Percentiles rank a stretch among this genome's conserved stretches.
phyloP scores from a whole-genome alignment of 2,797 vertebrate species.

The Emydoidea blandingii region DNA sequence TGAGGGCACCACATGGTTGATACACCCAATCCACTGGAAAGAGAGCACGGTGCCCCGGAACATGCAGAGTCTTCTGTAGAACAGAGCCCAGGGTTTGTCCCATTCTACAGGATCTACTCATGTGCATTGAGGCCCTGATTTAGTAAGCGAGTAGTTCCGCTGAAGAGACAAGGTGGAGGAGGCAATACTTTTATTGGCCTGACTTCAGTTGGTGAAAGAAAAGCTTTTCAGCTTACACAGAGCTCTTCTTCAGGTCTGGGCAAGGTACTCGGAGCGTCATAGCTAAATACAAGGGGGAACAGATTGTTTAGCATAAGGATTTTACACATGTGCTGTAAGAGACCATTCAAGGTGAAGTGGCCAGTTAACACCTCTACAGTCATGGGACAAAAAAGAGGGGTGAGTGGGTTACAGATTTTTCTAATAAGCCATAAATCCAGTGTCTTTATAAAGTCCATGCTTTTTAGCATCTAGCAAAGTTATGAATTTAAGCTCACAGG shows the following conservation, averaged over 20 bases:
- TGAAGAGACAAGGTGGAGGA: neutral
- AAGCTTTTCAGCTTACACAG: neutral
- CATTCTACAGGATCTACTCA: conserved; percentile 38
- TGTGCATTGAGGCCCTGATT: conserved; percentile 17
- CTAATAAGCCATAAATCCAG: neutral
- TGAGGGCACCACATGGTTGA: neutral
- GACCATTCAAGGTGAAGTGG: neutral
- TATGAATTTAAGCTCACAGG: too few species aligned
- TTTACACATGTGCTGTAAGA: neutral
- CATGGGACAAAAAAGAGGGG: neutral
- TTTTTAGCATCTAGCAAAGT: neutral
- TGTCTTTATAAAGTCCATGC: neutral
- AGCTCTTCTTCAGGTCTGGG: neutral
- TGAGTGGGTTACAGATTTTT: neutral
- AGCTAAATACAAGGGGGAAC: neutral
- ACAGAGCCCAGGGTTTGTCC: neutral
- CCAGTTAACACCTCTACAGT: neutral
- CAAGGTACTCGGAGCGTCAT: neutral
- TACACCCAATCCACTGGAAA: neutral
- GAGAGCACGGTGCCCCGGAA: neutral
- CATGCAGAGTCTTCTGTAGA: rapidly evolving
- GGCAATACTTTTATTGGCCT: neutral
- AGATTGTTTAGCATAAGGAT: neutral
- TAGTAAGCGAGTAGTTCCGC: neutral
- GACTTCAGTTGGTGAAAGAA: neutral